phyloP scores from a whole-genome alignment of 2,797 vertebrate genomes.

The Tokudaia tokunoshimensis region DNA sequence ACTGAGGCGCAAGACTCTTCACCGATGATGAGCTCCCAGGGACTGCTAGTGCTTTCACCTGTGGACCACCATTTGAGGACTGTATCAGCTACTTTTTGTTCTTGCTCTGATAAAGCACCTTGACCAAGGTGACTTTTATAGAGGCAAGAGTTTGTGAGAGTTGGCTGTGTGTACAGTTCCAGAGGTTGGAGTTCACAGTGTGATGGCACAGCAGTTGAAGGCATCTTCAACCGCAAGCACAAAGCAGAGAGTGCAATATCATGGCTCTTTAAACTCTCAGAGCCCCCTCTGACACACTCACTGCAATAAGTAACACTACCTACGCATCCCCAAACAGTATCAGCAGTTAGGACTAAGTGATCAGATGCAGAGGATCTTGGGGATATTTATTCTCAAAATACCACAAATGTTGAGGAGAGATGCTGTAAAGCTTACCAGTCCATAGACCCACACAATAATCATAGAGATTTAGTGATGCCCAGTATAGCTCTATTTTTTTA shows the following conservation, averaged over 20 bases:
- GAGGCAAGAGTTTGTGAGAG: neutral
- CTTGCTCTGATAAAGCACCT: neutral
- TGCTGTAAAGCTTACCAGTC: neutral
- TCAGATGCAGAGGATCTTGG: neutral
- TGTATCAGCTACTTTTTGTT: neutral
- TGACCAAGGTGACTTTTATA: neutral
- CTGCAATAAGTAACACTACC: neutral
- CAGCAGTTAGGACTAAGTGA: neutral
- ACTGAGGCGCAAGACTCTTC: neutral
- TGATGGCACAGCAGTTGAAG: neutral
- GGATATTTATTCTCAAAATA: neutral
- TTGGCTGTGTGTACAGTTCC: neutral
- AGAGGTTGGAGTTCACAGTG: neutral
- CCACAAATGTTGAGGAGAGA: neutral
- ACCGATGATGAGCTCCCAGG: neutral
- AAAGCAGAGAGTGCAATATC: neutral
- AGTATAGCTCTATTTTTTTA: neutral
- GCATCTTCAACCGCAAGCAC: neutral
- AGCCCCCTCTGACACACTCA: neutral
- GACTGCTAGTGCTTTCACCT: neutral
- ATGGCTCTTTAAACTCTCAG: too few species aligned
- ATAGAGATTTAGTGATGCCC: neutral
- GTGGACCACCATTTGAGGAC: neutral
- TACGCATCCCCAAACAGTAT: too few species aligned
- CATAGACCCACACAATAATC: neutral